phyloP scores from a whole-genome alignment of 2,113 vertebrate species.

The Sebastes schlegelii region DNA sequence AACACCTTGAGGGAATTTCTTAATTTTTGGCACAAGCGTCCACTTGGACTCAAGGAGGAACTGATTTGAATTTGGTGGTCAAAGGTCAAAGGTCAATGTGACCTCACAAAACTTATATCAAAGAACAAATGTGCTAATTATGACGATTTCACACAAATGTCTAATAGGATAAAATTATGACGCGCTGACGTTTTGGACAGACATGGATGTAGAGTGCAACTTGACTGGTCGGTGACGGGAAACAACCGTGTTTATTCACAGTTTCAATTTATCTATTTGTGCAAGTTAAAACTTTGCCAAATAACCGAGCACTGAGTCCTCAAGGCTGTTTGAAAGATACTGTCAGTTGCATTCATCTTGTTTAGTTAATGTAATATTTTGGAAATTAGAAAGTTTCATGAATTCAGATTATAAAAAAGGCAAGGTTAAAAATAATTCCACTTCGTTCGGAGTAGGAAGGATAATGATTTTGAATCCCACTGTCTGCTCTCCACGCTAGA shows the following conservation, averaged over 20 bases:
- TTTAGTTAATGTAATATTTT: slow-evolving; percentile 13
- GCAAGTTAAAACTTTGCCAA: slow-evolving; percentile 10
- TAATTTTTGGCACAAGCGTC: no score
- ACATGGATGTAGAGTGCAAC: no score
- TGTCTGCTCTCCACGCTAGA: slow-evolving; percentile 12
- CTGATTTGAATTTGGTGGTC: no score
- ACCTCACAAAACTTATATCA: no score
- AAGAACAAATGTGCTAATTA: no score
- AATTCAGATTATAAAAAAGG: slow-evolving; percentile 1
- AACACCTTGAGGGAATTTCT: no score
- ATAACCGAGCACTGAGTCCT: slow-evolving; percentile 10
- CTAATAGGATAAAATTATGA: no score
- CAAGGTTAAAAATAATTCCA: neutral
- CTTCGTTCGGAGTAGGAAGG: slow-evolving; percentile 14
- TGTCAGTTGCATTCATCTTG: neutral
- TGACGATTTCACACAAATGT: no score
- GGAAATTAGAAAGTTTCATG: slow-evolving; percentile 1
- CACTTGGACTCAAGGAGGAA: no score
- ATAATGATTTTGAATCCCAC: slow-evolving; percentile 15
- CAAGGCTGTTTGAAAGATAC: neutral
- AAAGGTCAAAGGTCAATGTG: no score
- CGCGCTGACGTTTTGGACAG: no score
- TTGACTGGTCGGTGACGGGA: no score
- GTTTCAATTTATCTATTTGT: slow-evolving; percentile 6
- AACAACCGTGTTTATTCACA: neutral